Conservation (phyloP, 2,113 vertebrate genomes). For the Girardinichthys multiradiatus region DNA sequence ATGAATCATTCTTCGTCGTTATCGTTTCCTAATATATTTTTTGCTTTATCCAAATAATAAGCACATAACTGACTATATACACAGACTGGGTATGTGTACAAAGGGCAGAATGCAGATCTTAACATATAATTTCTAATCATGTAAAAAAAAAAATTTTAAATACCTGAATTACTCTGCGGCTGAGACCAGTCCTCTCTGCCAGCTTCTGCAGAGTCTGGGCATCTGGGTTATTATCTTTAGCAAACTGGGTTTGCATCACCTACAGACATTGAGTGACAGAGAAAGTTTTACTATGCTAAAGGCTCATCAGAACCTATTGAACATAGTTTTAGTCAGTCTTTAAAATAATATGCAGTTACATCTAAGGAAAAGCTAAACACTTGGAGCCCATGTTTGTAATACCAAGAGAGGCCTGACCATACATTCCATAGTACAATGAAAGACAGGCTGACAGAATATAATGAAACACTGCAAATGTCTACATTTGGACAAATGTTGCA, state of each 20-base stretch:
- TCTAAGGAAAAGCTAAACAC: neutral
- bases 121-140: too few relatives aligned
- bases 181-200: slow-evolving; percentile 96
- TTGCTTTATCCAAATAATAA: too few relatives aligned
- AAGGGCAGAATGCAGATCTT: too few relatives aligned
- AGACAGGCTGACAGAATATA: too few relatives aligned
- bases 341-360: neutral
- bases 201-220: slow-evolving; percentile 96
- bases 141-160: neutral
- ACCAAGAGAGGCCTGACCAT: neutral
- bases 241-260: slow-evolving; percentile 98
- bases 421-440: neutral
- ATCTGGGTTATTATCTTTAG: slow-evolving; percentile 97
- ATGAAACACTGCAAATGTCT: too few relatives aligned
- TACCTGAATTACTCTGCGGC: slow-evolving; percentile 83
- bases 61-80: too few relatives aligned
- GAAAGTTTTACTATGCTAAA: neutral
- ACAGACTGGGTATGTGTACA: too few relatives aligned
- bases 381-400: neutral
- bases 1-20: too few relatives aligned
- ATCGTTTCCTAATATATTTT: too few relatives aligned
- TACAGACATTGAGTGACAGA: slow-evolving; percentile 58
- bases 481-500: too few relatives aligned
- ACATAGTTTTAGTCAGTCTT: neutral
- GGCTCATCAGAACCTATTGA: neutral